phyloP scores from a whole-genome alignment of 1,140 invertebrate species.

The Pseudomyrmex concolor region DNA sequence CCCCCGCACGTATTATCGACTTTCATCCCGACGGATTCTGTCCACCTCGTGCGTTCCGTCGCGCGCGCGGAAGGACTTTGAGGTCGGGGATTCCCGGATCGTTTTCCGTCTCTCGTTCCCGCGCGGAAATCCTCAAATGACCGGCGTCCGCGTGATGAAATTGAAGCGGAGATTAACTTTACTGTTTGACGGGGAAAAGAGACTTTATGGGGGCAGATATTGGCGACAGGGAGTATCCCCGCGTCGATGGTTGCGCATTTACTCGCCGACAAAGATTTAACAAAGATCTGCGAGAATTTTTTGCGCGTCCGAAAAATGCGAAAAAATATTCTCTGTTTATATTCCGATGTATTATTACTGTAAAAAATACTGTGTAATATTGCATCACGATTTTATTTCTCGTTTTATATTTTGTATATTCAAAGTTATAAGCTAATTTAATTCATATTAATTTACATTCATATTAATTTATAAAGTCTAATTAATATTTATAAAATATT shows the following conservation, averaged over 20 bases:
- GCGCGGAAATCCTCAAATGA: conserved; percentile 25
- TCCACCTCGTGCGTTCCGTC: conserved; percentile 7
- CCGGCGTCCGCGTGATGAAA: conserved; percentile 47
- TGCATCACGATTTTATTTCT: background rate
- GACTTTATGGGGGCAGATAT: conserved; percentile 40
- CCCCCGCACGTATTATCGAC: conserved; percentile 64
- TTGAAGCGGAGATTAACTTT: conserved; percentile 69
- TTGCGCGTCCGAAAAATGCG: background rate
- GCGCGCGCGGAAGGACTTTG: conserved; percentile 29
- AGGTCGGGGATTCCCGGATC: conserved; percentile 18
- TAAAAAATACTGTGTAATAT: background rate
- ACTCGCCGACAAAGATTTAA: background rate
- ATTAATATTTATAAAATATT: too few species aligned
- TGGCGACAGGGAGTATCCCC: conserved; percentile 18
- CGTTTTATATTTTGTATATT: background rate
- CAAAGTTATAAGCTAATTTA: conserved; percentile 13
- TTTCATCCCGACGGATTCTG: conserved; percentile 57
- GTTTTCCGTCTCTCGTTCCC: background rate
- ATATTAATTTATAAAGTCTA: background rate
- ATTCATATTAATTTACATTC: background rate
- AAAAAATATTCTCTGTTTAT: conserved; percentile 16
- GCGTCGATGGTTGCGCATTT: conserved; percentile 5
- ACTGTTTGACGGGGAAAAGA: conserved; percentile 41
- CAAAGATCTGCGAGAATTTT: conserved; percentile 4
- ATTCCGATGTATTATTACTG: background rate